Evolutionary conservation across 2,888 invertebrate genomes (phyloP).

Genomic region (Andrena flavipes): DNA sequence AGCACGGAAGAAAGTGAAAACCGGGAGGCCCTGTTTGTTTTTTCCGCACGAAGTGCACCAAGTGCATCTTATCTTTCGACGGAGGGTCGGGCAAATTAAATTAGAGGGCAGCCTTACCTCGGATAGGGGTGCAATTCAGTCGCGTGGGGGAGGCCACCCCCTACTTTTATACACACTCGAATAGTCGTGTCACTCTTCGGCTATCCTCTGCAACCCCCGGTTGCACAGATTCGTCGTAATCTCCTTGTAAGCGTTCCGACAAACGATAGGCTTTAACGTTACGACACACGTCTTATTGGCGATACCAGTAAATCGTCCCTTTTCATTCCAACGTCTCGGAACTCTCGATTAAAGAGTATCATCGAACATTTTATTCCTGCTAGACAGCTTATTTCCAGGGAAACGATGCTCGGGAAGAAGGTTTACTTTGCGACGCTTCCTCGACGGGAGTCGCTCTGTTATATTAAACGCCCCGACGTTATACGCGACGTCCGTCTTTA

Average conservation of each 20-base stretch:
- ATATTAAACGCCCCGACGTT: not conserved
- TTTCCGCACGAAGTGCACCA: constrained; percentile 67
- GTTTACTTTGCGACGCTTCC: not conserved
- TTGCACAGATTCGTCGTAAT: constrained; percentile 41
- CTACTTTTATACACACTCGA: constrained; percentile 46
- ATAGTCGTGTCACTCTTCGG: constrained; percentile 39
- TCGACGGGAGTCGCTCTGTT: constrained; percentile 10
- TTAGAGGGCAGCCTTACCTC: constrained; percentile 65
- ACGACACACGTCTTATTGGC: constrained; percentile 9
- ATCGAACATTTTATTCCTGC: not conserved
- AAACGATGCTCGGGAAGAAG: not conserved
- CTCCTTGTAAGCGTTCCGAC: constrained; percentile 42
- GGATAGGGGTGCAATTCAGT: constrained; percentile 61
- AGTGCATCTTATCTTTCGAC: constrained; percentile 69
- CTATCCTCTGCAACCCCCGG: constrained; percentile 7
- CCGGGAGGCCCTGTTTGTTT: constrained; percentile 54
- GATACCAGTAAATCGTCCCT: not conserved
- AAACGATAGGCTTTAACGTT: constrained; percentile 34
- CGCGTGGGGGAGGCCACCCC: constrained; percentile 48
- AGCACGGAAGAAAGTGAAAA: constrained; percentile 38
- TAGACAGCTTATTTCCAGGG: too few species aligned
- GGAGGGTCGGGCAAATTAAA: constrained; percentile 70
- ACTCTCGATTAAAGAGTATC: not conserved
- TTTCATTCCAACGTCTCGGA: not conserved
- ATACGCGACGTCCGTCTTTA: constrained; percentile 33